Evolutionary conservation across 2,797 vertebrate species (phyloP).

Genomic region (Cossypha polioptera): DNA sequence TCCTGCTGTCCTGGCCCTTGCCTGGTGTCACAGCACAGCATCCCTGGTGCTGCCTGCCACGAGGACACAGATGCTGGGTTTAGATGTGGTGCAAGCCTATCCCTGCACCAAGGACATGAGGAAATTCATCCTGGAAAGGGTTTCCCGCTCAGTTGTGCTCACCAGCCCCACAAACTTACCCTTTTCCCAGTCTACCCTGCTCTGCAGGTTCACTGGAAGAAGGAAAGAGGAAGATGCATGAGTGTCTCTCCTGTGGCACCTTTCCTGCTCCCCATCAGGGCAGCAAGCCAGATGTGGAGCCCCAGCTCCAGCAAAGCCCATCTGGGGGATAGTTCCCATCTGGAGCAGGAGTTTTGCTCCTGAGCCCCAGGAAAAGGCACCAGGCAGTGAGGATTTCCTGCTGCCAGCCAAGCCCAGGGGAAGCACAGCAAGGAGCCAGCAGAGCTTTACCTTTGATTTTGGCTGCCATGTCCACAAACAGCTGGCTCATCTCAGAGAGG

Average conservation of each 20-base stretch:
- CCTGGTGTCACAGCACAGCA: not conserved
- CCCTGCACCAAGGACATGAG: not conserved
- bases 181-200: not conserved
- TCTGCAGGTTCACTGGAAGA: not conserved
- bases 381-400: rapidly evolving
- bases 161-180: not conserved
- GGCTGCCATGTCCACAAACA: rapidly evolving
- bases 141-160: not conserved
- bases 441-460: constrained; percentile 22
- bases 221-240: not conserved
- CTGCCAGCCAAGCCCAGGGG: not conserved
- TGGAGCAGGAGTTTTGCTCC: not conserved
- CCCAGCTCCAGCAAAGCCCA: not conserved
- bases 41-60: too few relatives aligned
- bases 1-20: rapidly evolving
- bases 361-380: not conserved
- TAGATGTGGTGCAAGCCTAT: not conserved
- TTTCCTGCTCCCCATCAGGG: not conserved
- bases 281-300: not conserved
- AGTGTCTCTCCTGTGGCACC: not conserved
- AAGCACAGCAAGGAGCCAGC: not conserved
- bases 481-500: not conserved
- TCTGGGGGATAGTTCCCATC: rapidly evolving
- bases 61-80: not conserved
- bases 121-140: not conserved